A percentile compares a stretch with the other conserved stretches of the same genome.
phyloP scores from a whole-genome alignment of 2,888 invertebrate genomes.

The Macrosiphum euphorbiae region DNA sequence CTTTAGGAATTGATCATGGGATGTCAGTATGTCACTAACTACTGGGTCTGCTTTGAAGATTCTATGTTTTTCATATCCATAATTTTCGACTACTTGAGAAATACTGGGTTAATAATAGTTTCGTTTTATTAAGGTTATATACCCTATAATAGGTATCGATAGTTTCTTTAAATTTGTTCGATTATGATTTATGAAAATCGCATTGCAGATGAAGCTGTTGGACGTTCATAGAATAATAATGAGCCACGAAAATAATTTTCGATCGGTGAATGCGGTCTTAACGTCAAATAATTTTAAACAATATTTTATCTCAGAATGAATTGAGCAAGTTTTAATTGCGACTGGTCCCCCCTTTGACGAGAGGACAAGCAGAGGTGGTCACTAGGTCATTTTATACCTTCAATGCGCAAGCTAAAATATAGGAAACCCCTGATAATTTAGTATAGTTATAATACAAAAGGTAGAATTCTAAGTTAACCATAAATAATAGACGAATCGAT shows the following conservation, averaged over 20 bases:
- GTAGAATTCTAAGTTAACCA: background rate
- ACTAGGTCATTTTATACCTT: background rate
- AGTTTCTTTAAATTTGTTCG: background rate
- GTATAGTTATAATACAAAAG: background rate
- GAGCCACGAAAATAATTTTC: no score
- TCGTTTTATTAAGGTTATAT: background rate
- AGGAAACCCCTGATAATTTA: background rate
- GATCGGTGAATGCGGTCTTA: background rate
- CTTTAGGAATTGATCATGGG: background rate
- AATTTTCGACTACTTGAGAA: background rate
- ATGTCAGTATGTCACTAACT: no score
- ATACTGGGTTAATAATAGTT: background rate
- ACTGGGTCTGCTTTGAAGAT: background rate
- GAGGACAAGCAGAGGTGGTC: background rate
- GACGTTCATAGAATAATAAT: background rate
- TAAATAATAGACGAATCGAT: background rate
- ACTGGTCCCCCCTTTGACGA: background rate
- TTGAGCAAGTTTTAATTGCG: background rate
- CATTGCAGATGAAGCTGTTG: background rate
- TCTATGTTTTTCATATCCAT: background rate
- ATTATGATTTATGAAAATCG: background rate
- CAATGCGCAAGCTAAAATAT: background rate
- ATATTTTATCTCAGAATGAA: background rate
- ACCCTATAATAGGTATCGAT: background rate
- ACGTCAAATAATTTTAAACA: background rate